Evolutionary conservation across 1,140 invertebrate genomes (phyloP).

Genomic region (Aleiodes sp.): DNA sequence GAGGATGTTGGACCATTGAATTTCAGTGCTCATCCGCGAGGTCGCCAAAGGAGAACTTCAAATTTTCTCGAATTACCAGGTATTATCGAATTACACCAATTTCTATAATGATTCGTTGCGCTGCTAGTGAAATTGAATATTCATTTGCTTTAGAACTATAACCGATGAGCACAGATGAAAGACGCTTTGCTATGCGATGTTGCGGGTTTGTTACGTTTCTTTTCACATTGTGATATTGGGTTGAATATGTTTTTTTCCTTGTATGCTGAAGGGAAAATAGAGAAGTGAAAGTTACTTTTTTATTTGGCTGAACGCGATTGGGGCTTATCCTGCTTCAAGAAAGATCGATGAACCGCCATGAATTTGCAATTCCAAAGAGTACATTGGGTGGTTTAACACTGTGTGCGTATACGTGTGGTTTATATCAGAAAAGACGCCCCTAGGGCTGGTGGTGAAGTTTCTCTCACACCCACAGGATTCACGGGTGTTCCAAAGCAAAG

Average conservation of each 20-base stretch:
- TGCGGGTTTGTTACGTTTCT: no score
- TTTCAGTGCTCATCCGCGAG: constrained; percentile 78
- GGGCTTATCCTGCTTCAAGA: not conserved
- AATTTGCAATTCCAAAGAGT: not conserved
- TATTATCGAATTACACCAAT: constrained; percentile 52
- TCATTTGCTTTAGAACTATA: no score
- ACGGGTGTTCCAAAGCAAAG: not conserved
- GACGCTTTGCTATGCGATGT: no score
- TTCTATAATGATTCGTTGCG: not conserved
- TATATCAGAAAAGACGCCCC: not conserved
- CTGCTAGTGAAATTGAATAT: no score
- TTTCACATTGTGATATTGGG: no score
- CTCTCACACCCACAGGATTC: not conserved
- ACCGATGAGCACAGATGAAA: no score
- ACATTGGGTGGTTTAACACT: not conserved
- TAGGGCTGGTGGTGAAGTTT: not conserved
- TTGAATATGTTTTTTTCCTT: no score
- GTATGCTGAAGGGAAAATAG: no score
- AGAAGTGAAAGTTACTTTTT: no score
- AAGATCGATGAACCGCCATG: not conserved
- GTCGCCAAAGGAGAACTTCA: constrained; percentile 79
- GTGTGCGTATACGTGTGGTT: not conserved
- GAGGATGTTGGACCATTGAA: constrained; percentile 82
- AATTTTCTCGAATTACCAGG: constrained; percentile 89
- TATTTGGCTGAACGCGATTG: not conserved